Evolutionary conservation across 2,113 vertebrate genomes (phyloP), one percentile per base, ranked within the genome.

Genomic region (Dermatemys mawii): DNA sequence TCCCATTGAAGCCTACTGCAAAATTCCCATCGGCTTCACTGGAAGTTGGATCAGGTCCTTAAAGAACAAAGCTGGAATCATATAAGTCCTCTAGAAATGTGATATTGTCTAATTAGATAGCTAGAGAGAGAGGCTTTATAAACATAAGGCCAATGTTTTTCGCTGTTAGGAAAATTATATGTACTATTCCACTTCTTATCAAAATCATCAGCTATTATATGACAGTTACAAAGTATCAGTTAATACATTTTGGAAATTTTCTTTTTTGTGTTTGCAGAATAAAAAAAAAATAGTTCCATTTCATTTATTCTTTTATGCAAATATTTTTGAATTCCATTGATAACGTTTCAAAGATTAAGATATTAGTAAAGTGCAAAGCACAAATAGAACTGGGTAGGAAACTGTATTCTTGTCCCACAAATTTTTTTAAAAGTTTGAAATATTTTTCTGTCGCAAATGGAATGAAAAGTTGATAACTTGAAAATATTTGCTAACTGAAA

Each of bases 91-190:
- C 48, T 89, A 80, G 88, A 93, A 96, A 95, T 92, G 76, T 93
- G 63, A 75, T 92, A 89, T 67, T 92, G 38, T 44, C 95, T 94
- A 93, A 95, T 96, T 83, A 93, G 46, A 92, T 32, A 84, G 49
- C 32, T 87, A 38, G 78, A 0, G 1, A 89, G 92, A 78, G 78
- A 95, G 41, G 38, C 50, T 81, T 90, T 92, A 86, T 88, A 85
- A 89, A 83, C 95, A 86, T 88, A 88, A 78, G 73, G 90, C 86
- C 90, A 49, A 89, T 78, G 48, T 83, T 94, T 94, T 95, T 97
- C 93, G 90, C 93, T 86, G 93, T 92, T 90, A 93, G 91, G 94
- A 96, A 76, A 97, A 97, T 89, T 94, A 22, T 38, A 70, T 38
- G 35, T 38, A 67, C 63, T 38, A 38, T 70, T 70, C 8, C n/a